Evolutionary conservation across 1,140 invertebrate species (phyloP), one percentile per base, ranked within the genome.

Genomic region (Zaprionus ornatus): DNA sequence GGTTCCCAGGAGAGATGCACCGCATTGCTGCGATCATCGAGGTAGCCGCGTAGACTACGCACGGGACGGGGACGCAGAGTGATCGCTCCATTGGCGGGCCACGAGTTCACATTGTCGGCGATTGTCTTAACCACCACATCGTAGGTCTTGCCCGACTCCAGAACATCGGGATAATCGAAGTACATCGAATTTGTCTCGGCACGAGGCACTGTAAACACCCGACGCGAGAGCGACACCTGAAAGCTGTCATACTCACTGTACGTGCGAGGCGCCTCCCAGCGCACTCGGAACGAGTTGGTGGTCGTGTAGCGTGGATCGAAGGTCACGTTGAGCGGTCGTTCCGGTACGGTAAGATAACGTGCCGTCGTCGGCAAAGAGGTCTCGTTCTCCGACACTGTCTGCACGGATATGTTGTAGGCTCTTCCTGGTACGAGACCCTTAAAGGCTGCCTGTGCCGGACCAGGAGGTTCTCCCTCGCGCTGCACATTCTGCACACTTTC

Each of bases 381-480:
- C 93, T 98, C 97, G 92, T 97, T 96, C 92, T 98, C 96, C 45
- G 97, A 97, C 77, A 98, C 97, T 2, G 98, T 99, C 92, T 93
- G 91, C 50, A 90, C 90, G 15, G 83, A 91, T 27, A 90, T 91
- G 72, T 93, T 92, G 68, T 91, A 92, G 25, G 82, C 83, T 5
- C 91, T 91, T 92, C 97, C 97, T 35, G 97, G 97, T 37, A 98
- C 95, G 1, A 98, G 94, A 35, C 97, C 97, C 93, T 98, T 98
- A 92, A 98, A 98, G 15, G 97, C 97, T 48, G 97, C 97, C 93
- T 98, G 97, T 4, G 97, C 97, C 10, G 97, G 98, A 48, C 97
- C 97, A 0, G 97, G 97, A n/a, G 97, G 97, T 92, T 98, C 97
- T 12, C 97, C 97, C 93, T 98, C 97, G 88, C 98, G 98, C 91